A percentile compares a stretch with the other conserved stretches of the same genome.
Conservation (phyloP, 53 echinoderm and acorn worm genomes). For the Pentamera pediparva region DNA sequence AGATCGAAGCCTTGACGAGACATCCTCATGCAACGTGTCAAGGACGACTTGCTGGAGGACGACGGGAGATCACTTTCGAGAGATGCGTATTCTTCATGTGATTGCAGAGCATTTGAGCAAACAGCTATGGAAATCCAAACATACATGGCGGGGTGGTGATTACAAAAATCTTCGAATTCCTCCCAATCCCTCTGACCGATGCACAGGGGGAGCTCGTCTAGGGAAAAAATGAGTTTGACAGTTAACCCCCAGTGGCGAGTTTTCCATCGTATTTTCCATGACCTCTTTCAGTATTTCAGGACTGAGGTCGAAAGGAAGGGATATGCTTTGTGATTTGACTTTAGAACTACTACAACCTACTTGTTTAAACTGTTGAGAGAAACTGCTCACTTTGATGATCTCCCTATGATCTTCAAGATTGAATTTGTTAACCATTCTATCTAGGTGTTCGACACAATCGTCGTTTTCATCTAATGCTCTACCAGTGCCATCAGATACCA, state of each 20-base stretch:
- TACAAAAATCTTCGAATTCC: neutral
- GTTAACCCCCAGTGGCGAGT: too few species aligned
- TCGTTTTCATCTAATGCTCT: slow-evolving; percentile 1
- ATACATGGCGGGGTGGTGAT: neutral
- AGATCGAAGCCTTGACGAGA: slow-evolving; percentile 4
- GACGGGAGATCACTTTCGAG: neutral
- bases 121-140: slow-evolving; percentile 12
- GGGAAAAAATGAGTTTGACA: too few species aligned
- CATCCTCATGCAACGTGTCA: slow-evolving; percentile 12
- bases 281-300: neutral
- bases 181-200: slow-evolving; percentile 2
- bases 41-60: neutral
- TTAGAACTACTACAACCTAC: too few species aligned
- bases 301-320: neutral
- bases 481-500: slow-evolving; percentile 2
- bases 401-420: neutral
- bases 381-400: neutral
- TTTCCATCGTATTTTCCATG: neutral
- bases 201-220: slow-evolving; percentile 13
- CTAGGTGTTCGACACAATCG: neutral
- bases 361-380: neutral
- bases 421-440: neutral
- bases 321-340: neutral
- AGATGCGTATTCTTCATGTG: neutral
- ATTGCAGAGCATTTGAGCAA: neutral